A percentile compares a stretch with the other conserved stretches of the same genome.
These are phyloP conservation scores for Dunckerocampus dactyliophorus DNA, from an alignment of 2,113 vertebrate species.

Conservation along the genomic window DNA sequence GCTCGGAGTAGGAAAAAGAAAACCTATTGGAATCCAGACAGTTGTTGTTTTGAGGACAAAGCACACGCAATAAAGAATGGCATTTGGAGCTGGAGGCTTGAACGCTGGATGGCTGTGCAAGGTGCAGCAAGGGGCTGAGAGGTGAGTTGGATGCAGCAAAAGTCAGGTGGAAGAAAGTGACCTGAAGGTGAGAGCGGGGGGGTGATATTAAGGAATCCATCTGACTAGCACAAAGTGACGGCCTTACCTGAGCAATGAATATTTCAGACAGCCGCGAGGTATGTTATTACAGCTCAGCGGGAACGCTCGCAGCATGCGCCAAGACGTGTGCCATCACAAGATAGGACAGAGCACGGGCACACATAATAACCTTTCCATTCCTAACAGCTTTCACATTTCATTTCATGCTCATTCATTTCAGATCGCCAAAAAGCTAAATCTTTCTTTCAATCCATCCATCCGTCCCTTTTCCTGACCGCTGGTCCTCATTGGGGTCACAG, in stretches of 20 bases:
- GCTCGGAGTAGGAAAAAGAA: background rate
- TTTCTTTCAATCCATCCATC: constrained; percentile 7
- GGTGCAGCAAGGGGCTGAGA: constrained; percentile 30
- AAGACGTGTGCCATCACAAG: constrained; percentile 58
- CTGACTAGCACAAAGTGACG: constrained; percentile 62
- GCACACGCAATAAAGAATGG: constrained; percentile 29
- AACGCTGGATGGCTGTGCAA: constrained; percentile 14
- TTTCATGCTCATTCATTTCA: constrained; percentile 38
- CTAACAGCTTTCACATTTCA: constrained; percentile 31
- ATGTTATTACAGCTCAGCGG: constrained; percentile 70
- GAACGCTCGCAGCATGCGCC: constrained; percentile 61
- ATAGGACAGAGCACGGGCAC: constrained; percentile 38
- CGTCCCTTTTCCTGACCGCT: too few relatives aligned
- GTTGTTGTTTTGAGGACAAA: constrained; percentile 9
- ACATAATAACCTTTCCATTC: constrained; percentile 11
- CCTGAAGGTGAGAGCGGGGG: constrained; percentile 37
- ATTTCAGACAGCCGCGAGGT: constrained; percentile 69
- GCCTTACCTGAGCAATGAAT: constrained; percentile 69
- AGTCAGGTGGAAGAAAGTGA: constrained; percentile 57
- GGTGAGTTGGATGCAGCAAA: constrained; percentile 41
- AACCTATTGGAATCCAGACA: background rate
- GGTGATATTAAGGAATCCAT: constrained; percentile 66
- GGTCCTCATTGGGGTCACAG: too few relatives aligned
- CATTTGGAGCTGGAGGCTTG: constrained; percentile 31
- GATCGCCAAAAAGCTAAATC: constrained; percentile 39